Conservation (phyloP, 2,797 vertebrate species). For the Morus bassanus region DNA sequence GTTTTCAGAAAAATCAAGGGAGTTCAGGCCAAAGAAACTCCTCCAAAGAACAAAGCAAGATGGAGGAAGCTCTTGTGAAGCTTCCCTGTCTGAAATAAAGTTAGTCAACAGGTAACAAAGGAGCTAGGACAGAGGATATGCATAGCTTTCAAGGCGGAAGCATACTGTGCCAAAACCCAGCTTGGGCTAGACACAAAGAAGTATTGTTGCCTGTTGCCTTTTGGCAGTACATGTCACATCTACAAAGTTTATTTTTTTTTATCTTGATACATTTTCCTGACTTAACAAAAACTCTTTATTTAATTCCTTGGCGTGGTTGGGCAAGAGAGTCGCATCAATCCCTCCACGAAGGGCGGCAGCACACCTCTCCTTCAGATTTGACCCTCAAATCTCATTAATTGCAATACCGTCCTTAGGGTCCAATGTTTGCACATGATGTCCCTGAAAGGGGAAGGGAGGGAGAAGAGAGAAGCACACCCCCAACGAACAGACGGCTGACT, state of each 20-base stretch:
- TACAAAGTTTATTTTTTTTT: not conserved
- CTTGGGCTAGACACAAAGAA: not conserved
- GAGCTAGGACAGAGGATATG: not conserved
- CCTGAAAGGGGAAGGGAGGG: not conserved
- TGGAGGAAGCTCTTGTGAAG: not conserved
- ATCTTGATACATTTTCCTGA: not conserved
- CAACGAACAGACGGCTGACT: not conserved
- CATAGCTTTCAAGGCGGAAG: not conserved
- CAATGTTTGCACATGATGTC: not conserved
- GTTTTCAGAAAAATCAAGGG: not conserved
- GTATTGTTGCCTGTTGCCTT: not conserved
- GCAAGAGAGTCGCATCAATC: not conserved
- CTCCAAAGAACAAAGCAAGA: not conserved
- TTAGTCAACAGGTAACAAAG: not conserved
- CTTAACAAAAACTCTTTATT: not conserved
- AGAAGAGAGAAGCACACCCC: not conserved
- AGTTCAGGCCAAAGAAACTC: not conserved
- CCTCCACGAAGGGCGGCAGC: not conserved
- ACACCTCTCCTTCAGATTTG: slow-evolving; percentile 27
- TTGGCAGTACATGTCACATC: not conserved
- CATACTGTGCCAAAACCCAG: not conserved
- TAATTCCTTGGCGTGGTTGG: fast-evolving
- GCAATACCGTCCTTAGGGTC: not conserved
- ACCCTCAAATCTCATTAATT: slow-evolving; percentile 53
- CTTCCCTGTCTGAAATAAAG: not conserved